phyloP scores from a whole-genome alignment of 2,797 vertebrate species.

The Ara ararauna region DNA sequence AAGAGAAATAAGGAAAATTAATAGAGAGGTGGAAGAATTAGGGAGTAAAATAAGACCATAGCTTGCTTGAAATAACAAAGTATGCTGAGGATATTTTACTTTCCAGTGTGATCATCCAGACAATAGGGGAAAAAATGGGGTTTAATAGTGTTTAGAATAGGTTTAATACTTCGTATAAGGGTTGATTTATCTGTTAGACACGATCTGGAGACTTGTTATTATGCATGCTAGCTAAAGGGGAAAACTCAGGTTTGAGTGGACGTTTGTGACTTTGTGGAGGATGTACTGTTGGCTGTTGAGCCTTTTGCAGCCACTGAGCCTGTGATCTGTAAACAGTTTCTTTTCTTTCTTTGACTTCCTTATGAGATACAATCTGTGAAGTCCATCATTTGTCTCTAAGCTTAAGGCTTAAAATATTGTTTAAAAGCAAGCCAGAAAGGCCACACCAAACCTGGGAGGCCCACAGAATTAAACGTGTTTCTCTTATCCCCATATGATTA shows the following conservation, averaged over 20 bases:
- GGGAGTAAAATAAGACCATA: neutral
- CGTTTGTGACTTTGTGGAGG: conserved; percentile 40
- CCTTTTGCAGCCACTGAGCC: conserved; percentile 49
- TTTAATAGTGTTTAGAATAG: neutral
- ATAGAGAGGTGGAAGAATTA: neutral
- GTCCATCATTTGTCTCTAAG: conserved; percentile 2
- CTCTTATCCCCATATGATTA: neutral
- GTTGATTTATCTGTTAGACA: neutral
- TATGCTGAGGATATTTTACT: neutral
- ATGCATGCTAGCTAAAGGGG: neutral
- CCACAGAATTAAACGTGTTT: neutral
- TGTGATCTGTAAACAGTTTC: conserved; percentile 25
- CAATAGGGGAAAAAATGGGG: rapidly evolving
- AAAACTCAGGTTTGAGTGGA: neutral
- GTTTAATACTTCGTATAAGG: neutral
- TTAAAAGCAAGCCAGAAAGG: conserved; percentile 7
- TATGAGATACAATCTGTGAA: neutral
- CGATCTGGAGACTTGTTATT: neutral
- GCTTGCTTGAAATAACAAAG: neutral
- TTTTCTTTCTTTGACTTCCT: conserved; percentile 1
- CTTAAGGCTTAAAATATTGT: conserved; percentile 21
- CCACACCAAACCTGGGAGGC: neutral
- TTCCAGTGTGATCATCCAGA: neutral
- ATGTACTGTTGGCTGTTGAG: conserved; percentile 9
- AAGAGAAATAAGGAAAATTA: neutral